Evolutionary conservation across 2,797 vertebrate species (phyloP).

Genomic region (Catamblyrhynchus diadema): DNA sequence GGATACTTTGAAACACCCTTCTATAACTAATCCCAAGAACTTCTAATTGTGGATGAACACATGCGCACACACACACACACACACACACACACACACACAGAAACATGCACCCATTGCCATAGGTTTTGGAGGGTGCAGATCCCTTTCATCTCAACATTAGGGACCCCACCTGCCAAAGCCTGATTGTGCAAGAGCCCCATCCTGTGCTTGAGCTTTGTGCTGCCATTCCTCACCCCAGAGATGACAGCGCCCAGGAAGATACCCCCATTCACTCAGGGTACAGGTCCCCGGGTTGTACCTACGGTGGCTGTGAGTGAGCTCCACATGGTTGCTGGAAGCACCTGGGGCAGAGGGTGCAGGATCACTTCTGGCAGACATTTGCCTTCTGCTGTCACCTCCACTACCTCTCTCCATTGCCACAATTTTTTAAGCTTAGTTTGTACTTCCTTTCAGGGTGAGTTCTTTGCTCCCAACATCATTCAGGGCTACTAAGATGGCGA

Average conservation of each 20-base stretch:
- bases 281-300: fast-evolving
- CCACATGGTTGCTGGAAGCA: fast-evolving
- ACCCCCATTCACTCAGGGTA: no score
- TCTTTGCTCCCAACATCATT: neutral
- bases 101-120: fast-evolving
- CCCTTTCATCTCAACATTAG: neutral
- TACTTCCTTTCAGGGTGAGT: neutral
- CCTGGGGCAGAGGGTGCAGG: fast-evolving
- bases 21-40: neutral
- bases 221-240: neutral
- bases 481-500: neutral
- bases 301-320: neutral
- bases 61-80: fast-evolving
- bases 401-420: neutral
- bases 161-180: neutral
- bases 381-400: neutral
- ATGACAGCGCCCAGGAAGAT: neutral
- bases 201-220: neutral
- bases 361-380: neutral
- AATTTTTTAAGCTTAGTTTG: neutral
- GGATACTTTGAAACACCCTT: neutral
- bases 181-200: neutral
- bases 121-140: neutral
- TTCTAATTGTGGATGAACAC: neutral
- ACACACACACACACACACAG: fast-evolving